Percentiles rank a stretch among this genome's conserved stretches.
These are phyloP conservation scores for Cephus pygmeus DNA, from an alignment of 2,888 invertebrate genomes.

Conservation along the genomic window DNA sequence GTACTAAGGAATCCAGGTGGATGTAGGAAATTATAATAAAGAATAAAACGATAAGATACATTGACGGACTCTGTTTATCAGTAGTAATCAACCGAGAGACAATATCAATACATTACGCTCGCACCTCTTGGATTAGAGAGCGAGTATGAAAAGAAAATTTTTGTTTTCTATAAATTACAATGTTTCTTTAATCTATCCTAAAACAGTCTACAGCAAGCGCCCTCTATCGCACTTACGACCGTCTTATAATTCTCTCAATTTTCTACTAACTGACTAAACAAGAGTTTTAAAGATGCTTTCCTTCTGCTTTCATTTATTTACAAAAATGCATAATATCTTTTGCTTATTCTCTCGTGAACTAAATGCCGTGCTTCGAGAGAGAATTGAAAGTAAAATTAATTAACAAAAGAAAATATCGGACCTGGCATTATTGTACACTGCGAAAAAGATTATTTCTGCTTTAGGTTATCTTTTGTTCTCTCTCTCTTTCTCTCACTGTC, in stretches of 20 bases:
- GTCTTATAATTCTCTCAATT: constrained; percentile 8
- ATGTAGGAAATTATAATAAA: neutral
- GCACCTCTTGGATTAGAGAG: neutral
- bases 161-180: constrained; percentile 27
- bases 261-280: neutral
- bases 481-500: neutral
- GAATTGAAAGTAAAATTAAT: neutral
- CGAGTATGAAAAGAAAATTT: neutral
- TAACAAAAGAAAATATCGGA: neutral
- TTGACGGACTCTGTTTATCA: neutral
- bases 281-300: neutral
- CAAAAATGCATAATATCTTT: neutral
- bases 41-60: neutral
- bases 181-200: constrained; percentile 46
- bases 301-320: neutral
- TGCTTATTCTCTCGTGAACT: neutral
- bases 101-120: neutral
- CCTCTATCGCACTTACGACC: constrained; percentile 36
- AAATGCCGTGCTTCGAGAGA: neutral
- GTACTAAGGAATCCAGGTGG: neutral
- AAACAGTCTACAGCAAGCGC: constrained; percentile 52
- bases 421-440: neutral
- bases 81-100: neutral
- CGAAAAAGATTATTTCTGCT: neutral
- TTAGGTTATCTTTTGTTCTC: neutral